Evolutionary conservation across 2,888 invertebrate species (phyloP).

Genomic region (Synanthedon vespiformis): DNA sequence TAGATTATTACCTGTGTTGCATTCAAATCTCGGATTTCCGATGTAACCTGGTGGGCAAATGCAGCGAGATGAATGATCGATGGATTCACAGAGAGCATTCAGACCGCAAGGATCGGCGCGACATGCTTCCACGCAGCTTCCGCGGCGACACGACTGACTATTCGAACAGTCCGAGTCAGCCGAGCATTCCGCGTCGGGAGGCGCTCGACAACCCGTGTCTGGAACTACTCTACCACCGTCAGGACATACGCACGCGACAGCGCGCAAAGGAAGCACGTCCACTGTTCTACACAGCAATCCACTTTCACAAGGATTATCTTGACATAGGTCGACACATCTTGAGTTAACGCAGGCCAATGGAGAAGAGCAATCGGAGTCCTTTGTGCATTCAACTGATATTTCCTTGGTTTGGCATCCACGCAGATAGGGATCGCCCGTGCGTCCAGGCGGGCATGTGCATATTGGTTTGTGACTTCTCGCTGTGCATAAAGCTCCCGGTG

Average conservation of each 20-base stretch:
- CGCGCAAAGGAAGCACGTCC: slow-evolving; percentile 83
- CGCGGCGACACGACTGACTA: slow-evolving; percentile 80
- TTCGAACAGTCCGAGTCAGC: slow-evolving; percentile 81
- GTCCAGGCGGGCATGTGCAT: slow-evolving; percentile 82
- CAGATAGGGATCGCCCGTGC: slow-evolving; percentile 82
- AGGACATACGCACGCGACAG: slow-evolving; percentile 89
- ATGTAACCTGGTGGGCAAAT: slow-evolving; percentile 81
- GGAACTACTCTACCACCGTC: slow-evolving; percentile 81
- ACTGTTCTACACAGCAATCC: slow-evolving; percentile 85
- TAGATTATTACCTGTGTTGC: slow-evolving; percentile 65
- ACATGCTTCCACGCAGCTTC: slow-evolving; percentile 84
- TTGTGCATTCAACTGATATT: slow-evolving; percentile 73
- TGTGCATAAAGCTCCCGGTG: slow-evolving; percentile 80
- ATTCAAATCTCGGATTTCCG: slow-evolving; percentile 85
- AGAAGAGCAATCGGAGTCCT: slow-evolving; percentile 82
- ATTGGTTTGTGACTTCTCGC: slow-evolving; percentile 81
- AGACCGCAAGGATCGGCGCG: slow-evolving; percentile 82
- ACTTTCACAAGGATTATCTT: slow-evolving; percentile 78
- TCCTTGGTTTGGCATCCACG: slow-evolving; percentile 52
- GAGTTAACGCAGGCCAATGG: slow-evolving; percentile 82
- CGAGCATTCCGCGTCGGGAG: slow-evolving; percentile 74
- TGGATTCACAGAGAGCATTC: slow-evolving; percentile 84
- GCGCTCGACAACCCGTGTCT: slow-evolving; percentile 77
- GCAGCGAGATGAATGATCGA: slow-evolving; percentile 82
- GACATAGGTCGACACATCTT: slow-evolving; percentile 83